Percentiles rank a stretch among this genome's conserved stretches.
phyloP scores from a whole-genome alignment of 2,888 invertebrate species.

The Drosophila neoperkinsi region DNA sequence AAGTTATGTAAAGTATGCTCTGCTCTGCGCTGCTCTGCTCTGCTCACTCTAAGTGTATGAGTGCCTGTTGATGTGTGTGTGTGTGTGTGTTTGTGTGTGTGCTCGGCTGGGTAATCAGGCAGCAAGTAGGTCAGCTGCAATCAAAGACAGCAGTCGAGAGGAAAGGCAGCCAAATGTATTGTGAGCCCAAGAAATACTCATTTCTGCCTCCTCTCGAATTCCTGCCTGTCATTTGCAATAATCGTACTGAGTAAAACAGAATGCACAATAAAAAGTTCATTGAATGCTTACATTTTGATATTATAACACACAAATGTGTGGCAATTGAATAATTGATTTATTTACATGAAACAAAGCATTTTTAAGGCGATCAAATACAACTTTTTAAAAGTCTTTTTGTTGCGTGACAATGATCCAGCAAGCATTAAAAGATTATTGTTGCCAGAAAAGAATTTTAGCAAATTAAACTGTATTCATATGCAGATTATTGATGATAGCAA shows the following conservation, averaged over 20 bases:
- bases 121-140: constrained; percentile 77
- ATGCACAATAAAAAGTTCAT: constrained; percentile 3
- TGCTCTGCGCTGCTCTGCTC: constrained; percentile 40
- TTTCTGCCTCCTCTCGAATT: constrained; percentile 30
- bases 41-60: constrained; percentile 3
- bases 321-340: background rate
- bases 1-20: constrained; percentile 72
- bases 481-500: background rate
- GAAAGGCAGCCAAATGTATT: constrained; percentile 71
- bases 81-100: constrained; percentile 10
- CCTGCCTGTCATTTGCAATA: constrained; percentile 27
- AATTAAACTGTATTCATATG: background rate
- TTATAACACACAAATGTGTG: background rate
- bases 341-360: background rate
- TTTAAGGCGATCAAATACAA: background rate
- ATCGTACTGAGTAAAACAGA: constrained; percentile 7
- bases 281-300: background rate
- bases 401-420: too few species aligned
- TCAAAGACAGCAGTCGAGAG: constrained; percentile 72
- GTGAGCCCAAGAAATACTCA: constrained; percentile 47
- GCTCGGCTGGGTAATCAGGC: constrained; percentile 71
- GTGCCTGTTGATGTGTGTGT: background rate
- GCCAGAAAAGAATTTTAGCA: background rate
- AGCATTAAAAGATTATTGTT: background rate
- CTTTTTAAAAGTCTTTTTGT: background rate